A percentile compares a stretch with the other conserved stretches of the same genome.
Conservation (phyloP, 2,797 vertebrate genomes). For the Chaenodraco wilsoni region DNA sequence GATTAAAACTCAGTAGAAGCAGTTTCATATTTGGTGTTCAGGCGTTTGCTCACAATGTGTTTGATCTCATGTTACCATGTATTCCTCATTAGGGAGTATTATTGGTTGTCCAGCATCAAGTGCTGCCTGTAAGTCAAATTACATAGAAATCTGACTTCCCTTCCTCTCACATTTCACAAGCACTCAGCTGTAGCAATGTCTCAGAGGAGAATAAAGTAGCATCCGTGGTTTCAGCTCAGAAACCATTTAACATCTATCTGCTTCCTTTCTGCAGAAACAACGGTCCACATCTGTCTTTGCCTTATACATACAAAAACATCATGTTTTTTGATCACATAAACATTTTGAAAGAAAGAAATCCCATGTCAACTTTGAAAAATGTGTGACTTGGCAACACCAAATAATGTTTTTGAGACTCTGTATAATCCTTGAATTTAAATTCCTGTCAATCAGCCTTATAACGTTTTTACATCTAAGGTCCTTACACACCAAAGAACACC, state of each 20-base stretch:
- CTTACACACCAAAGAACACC: too few relatives aligned
- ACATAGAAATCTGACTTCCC: not conserved
- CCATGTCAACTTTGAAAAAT: not conserved
- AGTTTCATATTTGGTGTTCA: not conserved
- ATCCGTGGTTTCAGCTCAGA: slow-evolving; percentile 33
- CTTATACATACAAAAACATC: not conserved
- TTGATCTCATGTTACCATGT: slow-evolving; percentile 10
- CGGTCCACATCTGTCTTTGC: not conserved
- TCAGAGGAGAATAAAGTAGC: slow-evolving; percentile 33
- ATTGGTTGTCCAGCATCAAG: slow-evolving; percentile 10
- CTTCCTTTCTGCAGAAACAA: slow-evolving; percentile 1
- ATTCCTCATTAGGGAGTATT: slow-evolving; percentile 9
- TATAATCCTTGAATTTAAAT: too few relatives aligned
- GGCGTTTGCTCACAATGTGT: not conserved
- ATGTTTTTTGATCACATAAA: not conserved
- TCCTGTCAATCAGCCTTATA: too few relatives aligned
- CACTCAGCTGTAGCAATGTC: slow-evolving; percentile 40
- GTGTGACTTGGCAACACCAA: not conserved
- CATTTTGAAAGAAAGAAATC: not conserved
- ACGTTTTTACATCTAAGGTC: too few relatives aligned
- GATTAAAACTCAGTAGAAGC: not conserved
- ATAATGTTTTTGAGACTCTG: not conserved
- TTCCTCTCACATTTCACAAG: slow-evolving; percentile 49
- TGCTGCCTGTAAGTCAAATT: slow-evolving; percentile 42
- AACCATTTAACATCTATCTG: slow-evolving; percentile 34